Evolutionary conservation across 1,140 invertebrate species (phyloP).

Genomic region (Drosophila sp.): DNA sequence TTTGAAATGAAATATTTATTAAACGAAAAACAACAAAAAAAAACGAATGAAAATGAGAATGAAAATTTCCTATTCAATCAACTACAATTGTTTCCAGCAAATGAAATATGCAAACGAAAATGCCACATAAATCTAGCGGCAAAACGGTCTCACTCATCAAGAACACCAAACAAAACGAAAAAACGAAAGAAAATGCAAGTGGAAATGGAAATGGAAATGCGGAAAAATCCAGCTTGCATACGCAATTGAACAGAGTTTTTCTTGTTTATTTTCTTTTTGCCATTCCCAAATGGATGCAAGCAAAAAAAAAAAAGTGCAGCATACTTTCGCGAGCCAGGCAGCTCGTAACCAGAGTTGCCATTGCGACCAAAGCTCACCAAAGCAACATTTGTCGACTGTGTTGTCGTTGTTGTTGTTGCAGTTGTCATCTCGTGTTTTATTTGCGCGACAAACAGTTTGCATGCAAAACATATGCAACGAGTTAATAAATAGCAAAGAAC

Average conservation of each 20-base stretch:
- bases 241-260: slow-evolving; percentile 30
- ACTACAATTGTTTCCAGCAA: slow-evolving; percentile 56
- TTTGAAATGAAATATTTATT: slow-evolving; percentile 53
- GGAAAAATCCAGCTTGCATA: not conserved
- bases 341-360: slow-evolving; percentile 53
- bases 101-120: slow-evolving; percentile 53
- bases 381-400: slow-evolving; percentile 38
- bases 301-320: slow-evolving; percentile 68
- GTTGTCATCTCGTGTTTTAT: slow-evolving; percentile 53
- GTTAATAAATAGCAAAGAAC: slow-evolving; percentile 71
- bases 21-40: slow-evolving; percentile 18
- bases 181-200: slow-evolving; percentile 56
- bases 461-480: slow-evolving; percentile 76
- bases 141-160: slow-evolving; percentile 48
- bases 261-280: slow-evolving; percentile 35
- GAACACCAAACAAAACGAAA: slow-evolving; percentile 69
- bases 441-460: slow-evolving; percentile 40
- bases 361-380: slow-evolving; percentile 54
- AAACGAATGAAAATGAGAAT: not conserved
- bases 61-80: slow-evolving; percentile 45
- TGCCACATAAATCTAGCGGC: slow-evolving; percentile 63
- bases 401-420: slow-evolving; percentile 52
- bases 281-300: slow-evolving; percentile 54
- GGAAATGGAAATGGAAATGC: slow-evolving; percentile 3
- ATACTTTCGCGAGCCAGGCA: slow-evolving; percentile 49